Conservation (phyloP, 2,888 invertebrate genomes). For the Mesochorus sp. region DNA sequence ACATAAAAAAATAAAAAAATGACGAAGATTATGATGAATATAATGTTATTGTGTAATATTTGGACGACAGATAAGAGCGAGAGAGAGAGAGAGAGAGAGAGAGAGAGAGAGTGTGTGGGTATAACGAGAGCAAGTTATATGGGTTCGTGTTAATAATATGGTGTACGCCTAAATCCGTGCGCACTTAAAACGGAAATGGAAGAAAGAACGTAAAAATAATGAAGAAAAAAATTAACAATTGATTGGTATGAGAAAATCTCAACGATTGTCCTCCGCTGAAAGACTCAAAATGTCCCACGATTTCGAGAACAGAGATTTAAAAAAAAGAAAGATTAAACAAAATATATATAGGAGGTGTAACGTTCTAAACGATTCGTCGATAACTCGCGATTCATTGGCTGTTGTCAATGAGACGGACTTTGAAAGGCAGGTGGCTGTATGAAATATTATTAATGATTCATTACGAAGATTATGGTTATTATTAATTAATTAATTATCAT, state of each 20-base stretch:
- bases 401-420: constrained; percentile 68
- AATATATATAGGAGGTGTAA: constrained; percentile 32
- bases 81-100: constrained; percentile 44
- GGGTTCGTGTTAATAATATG: constrained; percentile 65
- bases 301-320: constrained; percentile 34
- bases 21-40: constrained; percentile 61
- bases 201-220: constrained; percentile 50
- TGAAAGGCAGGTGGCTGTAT: constrained; percentile 71
- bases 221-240: constrained; percentile 59
- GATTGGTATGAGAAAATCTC: constrained; percentile 52
- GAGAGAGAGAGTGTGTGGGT: constrained; percentile 32
- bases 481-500: constrained; percentile 76
- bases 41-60: constrained; percentile 76
- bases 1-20: constrained; percentile 56
- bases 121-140: constrained; percentile 59
- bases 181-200: constrained; percentile 33
- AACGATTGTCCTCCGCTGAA: constrained; percentile 37
- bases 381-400: constrained; percentile 70
- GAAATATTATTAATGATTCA: constrained; percentile 74
- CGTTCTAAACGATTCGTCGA: constrained; percentile 71
- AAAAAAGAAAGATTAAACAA: constrained; percentile 43
- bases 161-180: constrained; percentile 62
- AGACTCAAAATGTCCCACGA: constrained; percentile 54
- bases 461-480: constrained; percentile 75
- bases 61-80: constrained; percentile 60